Evolutionary conservation across 2,888 invertebrate genomes (phyloP).

Genomic region (Eretmocerus hayati): DNA sequence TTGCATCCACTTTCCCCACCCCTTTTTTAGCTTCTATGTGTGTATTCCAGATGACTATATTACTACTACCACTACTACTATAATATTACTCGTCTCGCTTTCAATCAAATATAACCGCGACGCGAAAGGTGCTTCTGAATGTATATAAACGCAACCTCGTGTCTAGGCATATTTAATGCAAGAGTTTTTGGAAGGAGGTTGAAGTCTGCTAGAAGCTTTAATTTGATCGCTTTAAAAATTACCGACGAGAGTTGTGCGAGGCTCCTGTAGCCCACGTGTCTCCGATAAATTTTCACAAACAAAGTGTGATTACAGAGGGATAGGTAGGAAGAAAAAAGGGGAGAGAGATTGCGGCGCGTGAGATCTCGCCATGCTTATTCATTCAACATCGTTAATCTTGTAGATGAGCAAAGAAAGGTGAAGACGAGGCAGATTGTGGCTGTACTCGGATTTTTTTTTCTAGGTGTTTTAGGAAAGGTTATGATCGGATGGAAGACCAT

Average conservation of each 20-base stretch:
- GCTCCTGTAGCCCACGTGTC: background rate
- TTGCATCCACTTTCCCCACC: slow-evolving; percentile 8
- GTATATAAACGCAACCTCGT: slow-evolving; percentile 27
- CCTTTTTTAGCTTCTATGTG: background rate
- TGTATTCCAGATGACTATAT: background rate
- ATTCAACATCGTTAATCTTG: no score
- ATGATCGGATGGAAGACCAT: no score
- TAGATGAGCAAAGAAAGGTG: no score
- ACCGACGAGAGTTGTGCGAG: slow-evolving; percentile 1
- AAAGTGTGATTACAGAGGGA: no score
- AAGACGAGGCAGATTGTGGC: no score
- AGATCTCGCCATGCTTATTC: no score
- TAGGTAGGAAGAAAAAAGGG: no score
- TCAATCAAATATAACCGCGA: slow-evolving; percentile 42
- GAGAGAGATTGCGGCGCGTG: no score
- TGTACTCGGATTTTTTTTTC: no score
- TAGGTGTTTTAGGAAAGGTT: no score
- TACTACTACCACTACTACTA: no score
- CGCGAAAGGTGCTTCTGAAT: slow-evolving; percentile 6
- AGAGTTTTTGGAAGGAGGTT: background rate
- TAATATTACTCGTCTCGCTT: slow-evolving; percentile 17
- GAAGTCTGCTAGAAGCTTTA: slow-evolving; percentile 6
- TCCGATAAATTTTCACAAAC: background rate
- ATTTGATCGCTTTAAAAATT: slow-evolving; percentile 22
- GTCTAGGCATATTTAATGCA: slow-evolving; percentile 15